Conservation (phyloP, 2,888 invertebrate genomes). For the Lysandra bellargus region DNA sequence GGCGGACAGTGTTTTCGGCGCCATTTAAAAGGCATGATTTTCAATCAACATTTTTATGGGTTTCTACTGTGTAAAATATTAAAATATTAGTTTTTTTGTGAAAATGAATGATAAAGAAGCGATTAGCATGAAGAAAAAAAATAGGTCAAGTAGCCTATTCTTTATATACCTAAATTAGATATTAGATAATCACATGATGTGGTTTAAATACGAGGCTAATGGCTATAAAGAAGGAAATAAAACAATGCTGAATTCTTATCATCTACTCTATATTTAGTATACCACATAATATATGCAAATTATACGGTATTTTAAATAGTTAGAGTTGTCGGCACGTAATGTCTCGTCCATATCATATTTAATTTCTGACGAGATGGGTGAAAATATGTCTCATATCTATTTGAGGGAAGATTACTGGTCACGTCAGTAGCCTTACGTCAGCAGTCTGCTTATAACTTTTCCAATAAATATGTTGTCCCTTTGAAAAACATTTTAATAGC, state of each 20-base stretch:
- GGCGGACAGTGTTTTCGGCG: no score
- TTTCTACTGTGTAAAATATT: no score
- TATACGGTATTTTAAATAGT: not conserved
- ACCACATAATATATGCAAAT: not conserved
- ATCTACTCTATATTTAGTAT: not conserved
- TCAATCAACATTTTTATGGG: no score
- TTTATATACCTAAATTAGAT: not conserved
- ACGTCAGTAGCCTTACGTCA: slow-evolving; percentile 8
- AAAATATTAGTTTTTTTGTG: no score
- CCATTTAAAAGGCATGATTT: no score
- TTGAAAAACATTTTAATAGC: not conserved
- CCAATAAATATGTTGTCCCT: not conserved
- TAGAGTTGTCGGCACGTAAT: not conserved
- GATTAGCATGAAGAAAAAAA: no score
- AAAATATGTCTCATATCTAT: slow-evolving; percentile 14
- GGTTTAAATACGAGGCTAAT: not conserved
- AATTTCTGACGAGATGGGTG: not conserved
- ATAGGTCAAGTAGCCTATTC: no score
- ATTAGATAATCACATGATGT: not conserved
- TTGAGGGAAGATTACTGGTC: slow-evolving; percentile 5
- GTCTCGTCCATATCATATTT: slow-evolving; percentile 5
- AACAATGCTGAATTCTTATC: not conserved
- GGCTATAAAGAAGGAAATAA: not conserved
- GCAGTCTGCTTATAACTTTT: slow-evolving; percentile 4
- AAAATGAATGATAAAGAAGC: no score